Evolutionary conservation across 2,113 vertebrate species (phyloP), one percentile per base, ranked within the genome.

Genomic region (Rhabdomys dilectus): DNA sequence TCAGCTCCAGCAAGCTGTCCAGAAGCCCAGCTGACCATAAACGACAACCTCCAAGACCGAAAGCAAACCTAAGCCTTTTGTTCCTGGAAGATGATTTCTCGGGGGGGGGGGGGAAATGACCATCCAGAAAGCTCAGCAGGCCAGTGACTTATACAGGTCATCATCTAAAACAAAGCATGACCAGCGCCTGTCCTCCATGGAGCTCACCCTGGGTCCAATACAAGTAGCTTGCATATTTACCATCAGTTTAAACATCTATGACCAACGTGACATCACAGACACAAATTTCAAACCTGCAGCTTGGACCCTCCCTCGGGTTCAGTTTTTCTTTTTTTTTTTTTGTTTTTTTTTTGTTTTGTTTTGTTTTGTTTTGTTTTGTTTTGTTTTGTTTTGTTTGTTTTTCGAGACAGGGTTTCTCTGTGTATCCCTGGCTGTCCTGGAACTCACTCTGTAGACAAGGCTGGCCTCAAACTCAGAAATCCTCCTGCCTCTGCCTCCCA

Each of bases 101-200:
- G 36, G 21, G 29, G 21, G n/a, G n/a, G n/a, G n/a, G n/a, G n/a
- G n/a, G n/a, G n/a, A 62, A 13, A 12, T 84, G n/a, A 26, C 21
- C 13, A 5, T 12, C 8, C 34, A 11, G 39, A 36, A 77, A 68
- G 53, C 7, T 70, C 73, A 73, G 51, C 34, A 56, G 62, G 45
- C 62, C 93, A 95, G 53, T 13, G 58, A 68, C 36, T 70, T 58
- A 66, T 64, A 94, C 93, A 91, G 64, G 21, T 62, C 51, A 84
- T 7, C 39, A 24, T 77, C 72, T 77, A 88, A 88, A 93, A 73
- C 16, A 70, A 13, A 9, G 36, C 8, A 45, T 58, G 31, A 19
- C 45, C 72, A 26, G 16, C 2, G 13, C n/a, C 68, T 42, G 31
- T 8, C 5, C 8, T 42, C 36, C 89, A 95, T 88, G 92, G 6